Conservation (phyloP, 1,140 invertebrate genomes). For the roundworm (Caenorhabditis elegans) region DNA sequence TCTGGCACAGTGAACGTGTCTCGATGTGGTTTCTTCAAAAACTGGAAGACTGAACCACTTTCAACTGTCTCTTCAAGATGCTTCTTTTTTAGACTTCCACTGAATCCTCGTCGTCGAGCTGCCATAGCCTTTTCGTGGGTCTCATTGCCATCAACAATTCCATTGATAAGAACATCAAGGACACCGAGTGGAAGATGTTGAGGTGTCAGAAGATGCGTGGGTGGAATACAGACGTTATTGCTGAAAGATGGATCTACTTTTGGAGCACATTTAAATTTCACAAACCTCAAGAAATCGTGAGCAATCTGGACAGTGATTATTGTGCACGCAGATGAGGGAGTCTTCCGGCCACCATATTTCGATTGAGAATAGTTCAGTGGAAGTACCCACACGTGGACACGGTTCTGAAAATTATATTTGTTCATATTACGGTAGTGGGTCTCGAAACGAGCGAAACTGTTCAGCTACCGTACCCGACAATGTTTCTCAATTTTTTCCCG, state of each 20-base stretch:
- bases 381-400: neutral
- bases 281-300: neutral
- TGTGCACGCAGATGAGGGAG: slow-evolving; percentile 4
- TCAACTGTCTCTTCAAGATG: neutral
- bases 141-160: slow-evolving; percentile 12
- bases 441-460: too few relatives aligned
- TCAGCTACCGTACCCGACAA: too few relatives aligned
- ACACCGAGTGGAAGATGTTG: neutral
- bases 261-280: neutral
- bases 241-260: neutral
- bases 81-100: neutral
- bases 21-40: neutral
- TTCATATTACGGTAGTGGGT: too few relatives aligned
- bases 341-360: neutral
- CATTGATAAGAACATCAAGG: neutral
- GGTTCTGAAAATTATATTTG: neutral
- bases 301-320: slow-evolving; percentile 2
- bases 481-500: too few relatives aligned
- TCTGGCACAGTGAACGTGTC: neutral
- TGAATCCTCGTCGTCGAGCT: neutral
- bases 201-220: neutral
- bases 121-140: neutral
- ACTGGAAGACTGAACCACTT: neutral
- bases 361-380: neutral
- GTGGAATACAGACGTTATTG: neutral